These are phyloP conservation scores for Palaemon carinicauda DNA, from an alignment of 1,140 invertebrate species.

Conservation along the genomic window DNA sequence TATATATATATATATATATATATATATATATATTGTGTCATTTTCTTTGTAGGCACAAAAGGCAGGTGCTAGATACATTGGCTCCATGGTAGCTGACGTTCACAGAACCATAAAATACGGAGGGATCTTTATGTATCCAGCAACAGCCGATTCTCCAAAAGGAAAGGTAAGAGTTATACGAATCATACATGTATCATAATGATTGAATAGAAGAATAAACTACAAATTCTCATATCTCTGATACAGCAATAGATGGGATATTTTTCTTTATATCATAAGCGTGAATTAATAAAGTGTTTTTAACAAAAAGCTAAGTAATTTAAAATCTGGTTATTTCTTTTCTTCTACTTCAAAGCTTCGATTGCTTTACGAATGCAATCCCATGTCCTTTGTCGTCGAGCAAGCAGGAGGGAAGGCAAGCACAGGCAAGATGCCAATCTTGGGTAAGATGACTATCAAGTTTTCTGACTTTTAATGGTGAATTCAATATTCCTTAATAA, in stretches of 20 bases:
- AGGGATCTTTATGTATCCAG: constrained; percentile 98
- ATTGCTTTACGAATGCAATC: constrained; percentile 96
- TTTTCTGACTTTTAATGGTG: not conserved
- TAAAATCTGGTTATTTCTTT: not conserved
- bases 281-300: no score
- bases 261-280: no score
- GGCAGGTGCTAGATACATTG: constrained; percentile 90
- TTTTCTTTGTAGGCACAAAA: constrained; percentile 82
- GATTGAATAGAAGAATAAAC: no score
- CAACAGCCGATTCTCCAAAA: constrained; percentile 86
- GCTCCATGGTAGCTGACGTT: constrained; percentile 99
- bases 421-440: constrained; percentile 82
- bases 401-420: constrained; percentile 77
- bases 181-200: no score
- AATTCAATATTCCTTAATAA: no score
- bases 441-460: constrained; percentile 23
- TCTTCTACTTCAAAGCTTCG: constrained; percentile 78
- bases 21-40: not conserved
- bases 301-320: no score
- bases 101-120: constrained; percentile 97
- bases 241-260: no score
- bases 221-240: no score
- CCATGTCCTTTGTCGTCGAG: constrained; percentile 94
- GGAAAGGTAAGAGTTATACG: constrained; percentile 85
- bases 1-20: no score